Conservation (phyloP, 53 echinoderm and acorn worm genomes). For the Holothuria leucospilota region DNA sequence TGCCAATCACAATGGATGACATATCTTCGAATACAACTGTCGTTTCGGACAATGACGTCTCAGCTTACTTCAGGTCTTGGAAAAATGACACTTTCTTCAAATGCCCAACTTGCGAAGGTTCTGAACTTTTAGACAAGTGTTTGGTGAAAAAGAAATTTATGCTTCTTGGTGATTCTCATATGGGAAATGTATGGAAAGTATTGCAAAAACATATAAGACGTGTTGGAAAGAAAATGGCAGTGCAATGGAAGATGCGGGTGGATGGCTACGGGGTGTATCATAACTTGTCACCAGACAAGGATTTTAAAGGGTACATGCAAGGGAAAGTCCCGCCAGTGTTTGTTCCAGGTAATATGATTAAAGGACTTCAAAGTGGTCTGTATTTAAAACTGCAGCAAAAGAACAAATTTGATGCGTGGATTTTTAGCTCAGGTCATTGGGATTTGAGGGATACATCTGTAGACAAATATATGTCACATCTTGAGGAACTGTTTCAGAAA, state of each 20-base stretch:
- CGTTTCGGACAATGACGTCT: background rate
- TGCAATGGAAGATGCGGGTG: background rate
- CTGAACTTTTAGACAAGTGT: background rate
- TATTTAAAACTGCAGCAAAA: background rate
- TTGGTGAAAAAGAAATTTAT: background rate
- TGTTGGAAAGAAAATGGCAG: too few relatives aligned
- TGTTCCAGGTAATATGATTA: background rate
- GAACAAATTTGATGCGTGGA: constrained; percentile 9
- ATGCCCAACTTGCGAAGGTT: background rate
- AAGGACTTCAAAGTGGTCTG: background rate
- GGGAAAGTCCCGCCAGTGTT: background rate
- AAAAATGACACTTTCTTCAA: background rate
- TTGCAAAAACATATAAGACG: background rate
- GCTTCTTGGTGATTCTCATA: constrained; percentile 29
- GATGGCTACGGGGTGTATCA: constrained; percentile 9
- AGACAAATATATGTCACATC: background rate
- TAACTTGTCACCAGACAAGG: constrained; percentile 18
- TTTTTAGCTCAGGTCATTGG: constrained; percentile 32
- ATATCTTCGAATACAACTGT: background rate
- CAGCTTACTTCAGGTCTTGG: background rate
- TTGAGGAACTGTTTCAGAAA: background rate
- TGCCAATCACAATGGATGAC: background rate
- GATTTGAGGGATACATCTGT: constrained; percentile 5
- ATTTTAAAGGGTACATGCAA: background rate
- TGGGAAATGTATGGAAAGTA: background rate